A percentile compares a stretch with the other conserved stretches of the same genome.
Evolutionary conservation across 2,797 vertebrate species (phyloP).

Genomic region (Microchirus variegatus): DNA sequence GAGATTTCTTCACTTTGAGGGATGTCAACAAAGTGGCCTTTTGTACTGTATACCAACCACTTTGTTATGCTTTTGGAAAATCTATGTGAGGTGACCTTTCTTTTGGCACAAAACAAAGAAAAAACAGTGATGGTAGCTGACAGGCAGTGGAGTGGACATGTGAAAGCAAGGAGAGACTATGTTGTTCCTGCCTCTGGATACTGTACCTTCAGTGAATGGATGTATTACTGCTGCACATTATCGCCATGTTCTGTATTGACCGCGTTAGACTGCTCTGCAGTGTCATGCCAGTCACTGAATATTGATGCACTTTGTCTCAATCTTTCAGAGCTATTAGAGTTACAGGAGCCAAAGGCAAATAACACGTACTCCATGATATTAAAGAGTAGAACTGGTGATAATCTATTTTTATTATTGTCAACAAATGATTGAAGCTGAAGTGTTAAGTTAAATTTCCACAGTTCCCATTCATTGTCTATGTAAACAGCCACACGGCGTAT

Average conservation of each 20-base stretch:
- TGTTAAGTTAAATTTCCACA: too few relatives aligned
- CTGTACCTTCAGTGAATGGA: slow-evolving; percentile 22
- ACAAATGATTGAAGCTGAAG: neutral
- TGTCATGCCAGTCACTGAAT: slow-evolving; percentile 69
- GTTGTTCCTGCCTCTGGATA: slow-evolving; percentile 23
- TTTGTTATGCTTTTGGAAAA: slow-evolving; percentile 38
- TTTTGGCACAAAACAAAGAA: slow-evolving; percentile 7
- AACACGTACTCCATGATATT: slow-evolving; percentile 44
- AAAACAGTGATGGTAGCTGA: slow-evolving; percentile 8
- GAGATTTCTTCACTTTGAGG: slow-evolving; percentile 23
- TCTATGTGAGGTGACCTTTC: slow-evolving; percentile 32
- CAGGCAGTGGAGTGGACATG: slow-evolving; percentile 1
- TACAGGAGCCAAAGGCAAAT: slow-evolving; percentile 73
- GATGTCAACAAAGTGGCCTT: slow-evolving; percentile 46
- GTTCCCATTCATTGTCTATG: too few relatives aligned
- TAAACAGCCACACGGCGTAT: too few relatives aligned
- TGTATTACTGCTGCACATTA: slow-evolving; percentile 46
- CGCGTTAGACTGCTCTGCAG: slow-evolving; percentile 55
- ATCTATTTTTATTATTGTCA: slow-evolving; percentile 18
- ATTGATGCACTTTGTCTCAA: slow-evolving; percentile 78
- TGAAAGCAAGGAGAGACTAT: slow-evolving; percentile 2
- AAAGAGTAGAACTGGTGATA: slow-evolving; percentile 28
- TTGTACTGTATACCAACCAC: slow-evolving; percentile 30
- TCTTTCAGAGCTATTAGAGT: slow-evolving; percentile 67
- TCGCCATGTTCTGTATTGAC: slow-evolving; percentile 56